Conservation (phyloP, 2,888 invertebrate species). For the Suillia variegata region DNA sequence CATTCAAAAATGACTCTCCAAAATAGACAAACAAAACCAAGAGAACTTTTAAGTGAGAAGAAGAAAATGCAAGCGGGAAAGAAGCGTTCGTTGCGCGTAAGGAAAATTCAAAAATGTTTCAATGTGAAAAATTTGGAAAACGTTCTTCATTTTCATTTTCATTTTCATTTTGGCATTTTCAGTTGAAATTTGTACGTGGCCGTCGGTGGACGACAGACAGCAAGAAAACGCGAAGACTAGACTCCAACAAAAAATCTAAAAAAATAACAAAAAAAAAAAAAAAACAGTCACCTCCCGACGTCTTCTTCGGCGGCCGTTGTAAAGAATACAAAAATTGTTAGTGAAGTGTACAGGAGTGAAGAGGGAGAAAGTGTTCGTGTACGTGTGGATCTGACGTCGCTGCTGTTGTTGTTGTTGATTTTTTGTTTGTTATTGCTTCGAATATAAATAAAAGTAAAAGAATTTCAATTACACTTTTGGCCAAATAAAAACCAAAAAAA, state of each 20-base stretch:
- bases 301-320: background rate
- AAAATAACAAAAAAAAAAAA: no score
- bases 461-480: background rate
- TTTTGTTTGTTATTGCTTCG: background rate
- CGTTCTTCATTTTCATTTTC: no score
- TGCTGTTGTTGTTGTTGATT: background rate
- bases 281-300: background rate
- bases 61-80: no score
- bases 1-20: no score
- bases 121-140: constrained; percentile 47
- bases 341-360: background rate
- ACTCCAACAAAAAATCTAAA: constrained; percentile 4
- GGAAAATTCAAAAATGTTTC: background rate
- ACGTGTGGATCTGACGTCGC: no score
- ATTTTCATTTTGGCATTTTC: constrained; percentile 31
- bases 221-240: no score
- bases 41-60: no score
- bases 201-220: constrained; percentile 35
- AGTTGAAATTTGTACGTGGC: constrained; percentile 45
- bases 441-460: background rate
- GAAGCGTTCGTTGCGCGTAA: background rate
- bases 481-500: background rate
- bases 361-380: background rate
- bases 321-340: background rate
- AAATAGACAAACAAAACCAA: background rate